Evolutionary conservation across 1,140 invertebrate species (phyloP).

Genomic region (Nebria ingens): DNA sequence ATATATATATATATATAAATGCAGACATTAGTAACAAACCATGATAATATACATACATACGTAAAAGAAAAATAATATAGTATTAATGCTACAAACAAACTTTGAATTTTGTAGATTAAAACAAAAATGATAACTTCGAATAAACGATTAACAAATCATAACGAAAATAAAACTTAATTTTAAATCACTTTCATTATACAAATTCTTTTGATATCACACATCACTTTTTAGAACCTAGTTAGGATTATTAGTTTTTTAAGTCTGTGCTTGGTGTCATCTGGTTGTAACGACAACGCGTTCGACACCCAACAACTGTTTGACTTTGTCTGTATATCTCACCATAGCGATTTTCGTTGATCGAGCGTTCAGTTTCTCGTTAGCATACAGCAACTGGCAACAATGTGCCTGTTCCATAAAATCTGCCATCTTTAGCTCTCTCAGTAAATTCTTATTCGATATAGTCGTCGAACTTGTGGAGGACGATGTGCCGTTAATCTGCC

Average conservation of each 20-base stretch:
- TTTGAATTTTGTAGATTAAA: conserved; percentile 6
- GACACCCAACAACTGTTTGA: conserved; percentile 57
- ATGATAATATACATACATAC: background rate
- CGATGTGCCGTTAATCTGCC: conserved; percentile 38
- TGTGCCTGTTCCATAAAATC: conserved; percentile 70
- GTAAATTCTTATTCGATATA: conserved; percentile 33
- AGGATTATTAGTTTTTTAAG: background rate
- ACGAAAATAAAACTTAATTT: background rate
- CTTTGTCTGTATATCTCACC: conserved; percentile 68
- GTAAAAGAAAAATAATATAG: background rate
- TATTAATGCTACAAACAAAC: conserved; percentile 9
- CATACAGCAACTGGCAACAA: conserved; percentile 64
- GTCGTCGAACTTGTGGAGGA: conserved; percentile 4
- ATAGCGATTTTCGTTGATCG: conserved; percentile 70
- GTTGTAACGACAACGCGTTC: conserved; percentile 49
- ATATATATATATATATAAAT: background rate
- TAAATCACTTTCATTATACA: conserved; percentile 10
- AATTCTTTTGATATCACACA: conserved; percentile 13
- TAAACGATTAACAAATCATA: background rate
- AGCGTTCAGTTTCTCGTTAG: conserved; percentile 65
- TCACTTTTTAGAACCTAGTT: background rate
- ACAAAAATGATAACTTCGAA: background rate
- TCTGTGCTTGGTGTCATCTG: conserved; percentile 37
- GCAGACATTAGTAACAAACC: background rate
- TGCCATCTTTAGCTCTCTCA: conserved; percentile 58